Base-by-base conservation (phyloP, 2,113 vertebrate genomes). In the Tragelaphus scriptus region DNA sequence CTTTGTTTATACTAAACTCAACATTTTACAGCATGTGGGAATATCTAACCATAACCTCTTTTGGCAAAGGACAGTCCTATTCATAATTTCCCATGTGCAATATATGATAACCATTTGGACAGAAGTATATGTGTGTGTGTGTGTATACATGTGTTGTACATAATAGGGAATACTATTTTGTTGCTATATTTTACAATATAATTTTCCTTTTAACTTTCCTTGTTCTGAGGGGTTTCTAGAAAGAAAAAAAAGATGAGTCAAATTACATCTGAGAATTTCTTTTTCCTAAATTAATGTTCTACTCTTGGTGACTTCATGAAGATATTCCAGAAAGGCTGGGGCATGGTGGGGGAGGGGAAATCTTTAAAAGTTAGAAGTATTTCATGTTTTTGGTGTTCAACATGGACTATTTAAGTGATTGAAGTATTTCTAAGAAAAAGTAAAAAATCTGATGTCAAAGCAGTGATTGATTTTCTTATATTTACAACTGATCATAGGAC, bases 281-380 rank as follows among this genome's bases (percentile, higher is more conserved):
- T 63, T 94, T 94, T 59, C 85, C 30, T 59, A 80, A 90, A 53
- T 75, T 88, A 63, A 53, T 65, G 4, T 51, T 94, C 51, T 77
- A 32, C 16, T n/a, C 63, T 94, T 40, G 32, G 61, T 68, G 47
- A 92, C 21, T 5, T 75, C 61, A 85, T 49, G 32, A 56, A 95
- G 17, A 68, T 58, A 81, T 1, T 61, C 14, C 10, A 91, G 44
- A 96, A 82, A n/a, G 5, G 12, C 81, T 84, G 49, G 51, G 3
- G 23, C 19, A 2, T 32, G 17, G 16, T 6, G 21, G 7, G 14
- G 2, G 56, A 25, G 44, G 44, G 7, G 1, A 8, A 6, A 53
- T 55, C 19, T 36, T 75, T 89, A 55, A 87, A 61, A 47, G 30
- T 17, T 28, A 80, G 26, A 86, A 95, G 0, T 13, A 58, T 89